These are phyloP conservation scores for Cybosia mesomella DNA, from an alignment of 2,888 invertebrate species.

Conservation along the genomic window DNA sequence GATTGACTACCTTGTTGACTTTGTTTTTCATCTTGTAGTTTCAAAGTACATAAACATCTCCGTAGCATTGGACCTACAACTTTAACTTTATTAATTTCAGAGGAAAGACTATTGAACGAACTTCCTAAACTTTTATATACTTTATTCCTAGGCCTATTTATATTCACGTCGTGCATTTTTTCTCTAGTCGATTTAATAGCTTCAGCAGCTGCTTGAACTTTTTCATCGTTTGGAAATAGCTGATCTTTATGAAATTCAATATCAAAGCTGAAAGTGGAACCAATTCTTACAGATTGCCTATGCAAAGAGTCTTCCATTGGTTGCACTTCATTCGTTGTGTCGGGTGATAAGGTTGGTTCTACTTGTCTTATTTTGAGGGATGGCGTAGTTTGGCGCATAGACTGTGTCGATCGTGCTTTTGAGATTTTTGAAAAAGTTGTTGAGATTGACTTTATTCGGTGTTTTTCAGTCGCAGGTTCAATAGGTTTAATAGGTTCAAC, in stretches of 20 bases:
- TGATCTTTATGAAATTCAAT: constrained; percentile 59
- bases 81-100: constrained; percentile 30
- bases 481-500: background rate
- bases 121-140: constrained; percentile 13
- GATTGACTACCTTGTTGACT: constrained; percentile 8
- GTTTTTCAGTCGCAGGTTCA: constrained; percentile 3
- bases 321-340: background rate
- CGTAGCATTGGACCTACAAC: constrained; percentile 31
- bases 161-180: constrained; percentile 19
- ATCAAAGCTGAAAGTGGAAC: constrained; percentile 57
- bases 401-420: constrained; percentile 35
- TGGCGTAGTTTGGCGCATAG: background rate
- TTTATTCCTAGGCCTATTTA: constrained; percentile 10
- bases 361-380: background rate
- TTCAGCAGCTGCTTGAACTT: constrained; percentile 38
- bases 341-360: background rate
- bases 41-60: constrained; percentile 57
- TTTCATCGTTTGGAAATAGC: constrained; percentile 30
- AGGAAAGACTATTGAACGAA: constrained; percentile 13
- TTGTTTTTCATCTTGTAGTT: constrained; percentile 47
- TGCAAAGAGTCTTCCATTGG: background rate
- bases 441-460: constrained; percentile 37
- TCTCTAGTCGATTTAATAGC: constrained; percentile 20
- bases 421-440: constrained; percentile 34
- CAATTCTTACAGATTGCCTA: constrained; percentile 49